phyloP scores from a whole-genome alignment of 1,140 invertebrate genomes.

The Trichoplusia ni region DNA sequence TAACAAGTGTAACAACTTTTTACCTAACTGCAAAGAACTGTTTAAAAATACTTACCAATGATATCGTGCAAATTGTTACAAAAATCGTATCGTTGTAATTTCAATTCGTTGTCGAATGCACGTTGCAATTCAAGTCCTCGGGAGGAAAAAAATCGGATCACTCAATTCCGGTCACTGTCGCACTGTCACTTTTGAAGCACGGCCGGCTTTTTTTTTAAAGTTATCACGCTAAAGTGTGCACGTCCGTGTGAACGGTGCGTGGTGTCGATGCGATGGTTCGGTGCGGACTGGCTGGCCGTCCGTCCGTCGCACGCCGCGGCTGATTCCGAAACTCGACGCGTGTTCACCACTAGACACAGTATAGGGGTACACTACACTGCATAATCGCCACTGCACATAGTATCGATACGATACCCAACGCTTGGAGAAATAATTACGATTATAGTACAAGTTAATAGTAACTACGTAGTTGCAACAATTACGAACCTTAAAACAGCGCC shows the following conservation, averaged over 20 bases:
- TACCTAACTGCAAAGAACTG: constrained; percentile 18
- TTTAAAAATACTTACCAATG: constrained; percentile 57
- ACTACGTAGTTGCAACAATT: not conserved
- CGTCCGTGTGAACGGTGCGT: constrained; percentile 52
- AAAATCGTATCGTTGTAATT: constrained; percentile 45
- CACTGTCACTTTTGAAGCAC: constrained; percentile 73
- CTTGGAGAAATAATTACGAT: not conserved
- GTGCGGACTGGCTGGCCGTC: constrained; percentile 56
- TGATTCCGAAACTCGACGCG: constrained; percentile 39
- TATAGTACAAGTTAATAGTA: not conserved
- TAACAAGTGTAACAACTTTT: constrained; percentile 23
- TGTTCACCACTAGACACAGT: constrained; percentile 39
- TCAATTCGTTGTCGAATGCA: constrained; percentile 44
- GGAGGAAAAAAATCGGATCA: constrained; percentile 51
- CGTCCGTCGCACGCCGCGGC: constrained; percentile 35
- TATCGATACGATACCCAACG: constrained; percentile 1
- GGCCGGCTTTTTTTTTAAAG: constrained; percentile 63
- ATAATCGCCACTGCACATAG: constrained; percentile 3
- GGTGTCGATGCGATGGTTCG: constrained; percentile 57
- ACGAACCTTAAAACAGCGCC: not conserved
- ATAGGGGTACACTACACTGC: constrained; percentile 30
- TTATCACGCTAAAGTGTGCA: constrained; percentile 62
- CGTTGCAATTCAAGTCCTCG: constrained; percentile 53
- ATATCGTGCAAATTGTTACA: constrained; percentile 62
- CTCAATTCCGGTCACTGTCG: constrained; percentile 65